phyloP scores from a whole-genome alignment of 2,113 vertebrate species.

The Cyphomyrus plagiostoma region DNA sequence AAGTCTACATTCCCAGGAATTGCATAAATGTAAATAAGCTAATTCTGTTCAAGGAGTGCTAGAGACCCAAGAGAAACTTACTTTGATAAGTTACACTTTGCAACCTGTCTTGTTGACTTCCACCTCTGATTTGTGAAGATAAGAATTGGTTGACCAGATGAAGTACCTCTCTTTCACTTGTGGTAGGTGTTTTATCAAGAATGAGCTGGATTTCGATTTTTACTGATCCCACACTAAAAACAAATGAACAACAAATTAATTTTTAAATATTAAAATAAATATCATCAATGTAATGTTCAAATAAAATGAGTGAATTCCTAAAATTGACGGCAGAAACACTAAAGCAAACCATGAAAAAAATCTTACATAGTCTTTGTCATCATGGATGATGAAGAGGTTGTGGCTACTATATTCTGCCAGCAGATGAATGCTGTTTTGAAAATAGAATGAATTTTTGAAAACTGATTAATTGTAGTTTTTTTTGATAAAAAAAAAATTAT shows the following conservation, averaged over 20 bases:
- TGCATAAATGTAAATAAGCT: neutral
- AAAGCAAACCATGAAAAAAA: neutral
- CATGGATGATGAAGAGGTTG: neutral
- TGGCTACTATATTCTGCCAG: neutral
- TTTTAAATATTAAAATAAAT: neutral
- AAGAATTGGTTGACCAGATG: neutral
- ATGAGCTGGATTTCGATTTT: neutral
- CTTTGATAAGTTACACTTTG: neutral
- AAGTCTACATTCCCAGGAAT: neutral
- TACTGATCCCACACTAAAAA: neutral
- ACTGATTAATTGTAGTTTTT: neutral
- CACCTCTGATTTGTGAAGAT: neutral
- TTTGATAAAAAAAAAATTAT: neutral
- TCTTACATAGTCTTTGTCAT: neutral
- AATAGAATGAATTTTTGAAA: neutral
- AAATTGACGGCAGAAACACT: neutral
- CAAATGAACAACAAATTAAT: neutral
- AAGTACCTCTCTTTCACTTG: neutral
- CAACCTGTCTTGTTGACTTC: neutral
- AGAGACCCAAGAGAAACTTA: neutral
- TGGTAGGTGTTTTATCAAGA: neutral
- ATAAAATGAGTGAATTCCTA: neutral
- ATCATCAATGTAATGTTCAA: neutral
- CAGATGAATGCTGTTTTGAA: neutral
- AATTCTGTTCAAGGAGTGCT: neutral